Base-by-base conservation (phyloP, 2,797 vertebrate species). In the Cygnus olor region DNA sequence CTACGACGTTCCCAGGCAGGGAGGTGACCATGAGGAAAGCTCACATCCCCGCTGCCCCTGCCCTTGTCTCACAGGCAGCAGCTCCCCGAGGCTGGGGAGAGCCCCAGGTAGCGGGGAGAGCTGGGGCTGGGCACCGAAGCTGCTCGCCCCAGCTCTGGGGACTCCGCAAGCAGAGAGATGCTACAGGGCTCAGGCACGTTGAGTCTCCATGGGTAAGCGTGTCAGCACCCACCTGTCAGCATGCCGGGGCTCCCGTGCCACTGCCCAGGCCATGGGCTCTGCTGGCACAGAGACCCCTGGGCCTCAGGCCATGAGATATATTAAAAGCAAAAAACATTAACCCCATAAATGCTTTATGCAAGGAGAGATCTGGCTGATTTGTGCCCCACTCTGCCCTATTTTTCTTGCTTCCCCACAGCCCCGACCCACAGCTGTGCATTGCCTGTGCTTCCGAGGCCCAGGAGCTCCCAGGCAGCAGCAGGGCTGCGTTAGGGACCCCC, bases 211-310 rank as follows among this genome's bases (percentile, higher is more conserved):
- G 27, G 69, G 25, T 10, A 7, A 87, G 17, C 17, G 11, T 8
- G n/a, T 5, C 0, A 0, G 51, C 57, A 18, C 27, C 14, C 44
- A 69, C 4, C 3, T 54, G 6, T 19, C 0, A 0, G 65, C 10
- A 42, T 61, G 40, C 36, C 40, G 27, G 21, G 34, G 74, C 16
- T 79, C 70, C 49, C n/a, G 18, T 24, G 49, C 34, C 36, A 45
- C 49, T 54, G 78, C 28, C 21, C 65, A 61, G 25, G 10, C 36
- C 61, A 83, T 61, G 40, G 32, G 34, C 58, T 83, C 32, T 53
- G n/a, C 38, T 73, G 84, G 51, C 18, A 77, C 6, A 24, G 57
- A 89, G 32, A 70, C 2, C 6, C 8, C 45, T 34, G 8, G 12
- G 80, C 21, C 25, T 61, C 69, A 78, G 61, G 58, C 22, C 45